Percentiles rank a stretch among this genome's conserved stretches.
Conservation (phyloP, 1,140 invertebrate species). For the Chelonus insularis region DNA sequence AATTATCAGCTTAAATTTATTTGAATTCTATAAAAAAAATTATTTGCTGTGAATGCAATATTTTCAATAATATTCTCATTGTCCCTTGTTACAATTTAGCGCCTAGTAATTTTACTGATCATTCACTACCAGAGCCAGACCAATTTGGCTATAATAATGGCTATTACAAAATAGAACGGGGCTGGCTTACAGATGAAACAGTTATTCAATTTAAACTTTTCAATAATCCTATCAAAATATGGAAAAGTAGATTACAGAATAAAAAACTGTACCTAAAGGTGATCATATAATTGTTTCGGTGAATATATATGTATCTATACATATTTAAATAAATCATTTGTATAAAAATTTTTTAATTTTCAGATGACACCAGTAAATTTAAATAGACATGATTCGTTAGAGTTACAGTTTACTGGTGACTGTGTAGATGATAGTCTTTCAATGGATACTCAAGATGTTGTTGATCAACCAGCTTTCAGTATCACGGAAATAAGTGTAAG, state of each 20-base stretch:
- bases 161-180: slow-evolving; percentile 69
- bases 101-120: slow-evolving; percentile 44
- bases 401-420: slow-evolving; percentile 52
- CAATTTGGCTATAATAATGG: slow-evolving; percentile 71
- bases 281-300: too few species aligned
- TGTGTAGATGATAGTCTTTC: slow-evolving; percentile 62
- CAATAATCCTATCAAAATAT: slow-evolving; percentile 80
- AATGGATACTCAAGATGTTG: slow-evolving; percentile 62
- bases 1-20: too few species aligned
- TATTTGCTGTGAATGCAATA: neutral
- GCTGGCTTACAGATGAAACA: slow-evolving; percentile 86
- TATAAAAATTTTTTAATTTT: too few species aligned
- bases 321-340: too few species aligned
- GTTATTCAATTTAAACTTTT: slow-evolving; percentile 86
- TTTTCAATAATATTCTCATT: slow-evolving; percentile 7
- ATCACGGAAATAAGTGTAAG: slow-evolving; percentile 62
- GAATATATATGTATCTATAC: too few species aligned
- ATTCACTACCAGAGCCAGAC: slow-evolving; percentile 54
- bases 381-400: slow-evolving; percentile 60
- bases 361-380: slow-evolving; percentile 79
- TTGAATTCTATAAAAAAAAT: too few species aligned
- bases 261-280: slow-evolving; percentile 72
- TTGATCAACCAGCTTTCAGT: slow-evolving; percentile 59
- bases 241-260: slow-evolving; percentile 76
- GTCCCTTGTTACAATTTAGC: too few species aligned